Base-by-base conservation (phyloP, 2,888 invertebrate species). In the Seira ritae region DNA sequence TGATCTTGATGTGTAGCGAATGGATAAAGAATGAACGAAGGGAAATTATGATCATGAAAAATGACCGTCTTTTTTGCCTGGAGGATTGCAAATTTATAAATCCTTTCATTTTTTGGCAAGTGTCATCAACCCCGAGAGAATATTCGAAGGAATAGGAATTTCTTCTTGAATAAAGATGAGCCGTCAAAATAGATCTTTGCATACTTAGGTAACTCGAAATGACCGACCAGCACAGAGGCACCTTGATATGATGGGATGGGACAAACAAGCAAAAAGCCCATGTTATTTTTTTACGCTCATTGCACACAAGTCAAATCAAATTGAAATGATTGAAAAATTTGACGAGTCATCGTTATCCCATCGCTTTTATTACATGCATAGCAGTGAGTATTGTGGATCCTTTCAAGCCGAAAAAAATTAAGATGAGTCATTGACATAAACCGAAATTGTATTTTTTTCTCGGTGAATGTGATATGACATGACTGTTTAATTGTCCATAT, bases 261-360 rank as follows among this genome's bases (percentile, higher is more conserved):
- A n/a, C n/a, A n/a, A 42, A 42, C 42, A 42, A 42, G 42, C n/a
- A n/a, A 42, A 42, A 42, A 42, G 42, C 42, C 42, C 42, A 42
- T 42, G 42, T 42, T 42, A 42, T 67, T 10, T 67, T 67, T 46
- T 31, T 4, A 77, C 68, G 62, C 37, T 60, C 23, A 17, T 6
- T 78, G 78, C 78, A 71, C 78, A 71, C 23, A 70, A 31, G 78
- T 77, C 77, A 77, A 77, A 77, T 78, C 78, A 70, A 71, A 78
- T 50, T 37, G 42, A 78, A 42, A 78, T 78, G 71, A 78, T 78
- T 78, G 70, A 70, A 70, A 60, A 78, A 66, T 17, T 71, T 78
- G 78, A 78, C 69, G 71, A 78, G 37, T 78, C 78, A 78, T 78
- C 77, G n/a, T 71, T 6, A n/a, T 19, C 42, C 42, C 42, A 42